Base-by-base conservation (phyloP, 2,888 invertebrate species). In the Coenonympha glycerion region DNA sequence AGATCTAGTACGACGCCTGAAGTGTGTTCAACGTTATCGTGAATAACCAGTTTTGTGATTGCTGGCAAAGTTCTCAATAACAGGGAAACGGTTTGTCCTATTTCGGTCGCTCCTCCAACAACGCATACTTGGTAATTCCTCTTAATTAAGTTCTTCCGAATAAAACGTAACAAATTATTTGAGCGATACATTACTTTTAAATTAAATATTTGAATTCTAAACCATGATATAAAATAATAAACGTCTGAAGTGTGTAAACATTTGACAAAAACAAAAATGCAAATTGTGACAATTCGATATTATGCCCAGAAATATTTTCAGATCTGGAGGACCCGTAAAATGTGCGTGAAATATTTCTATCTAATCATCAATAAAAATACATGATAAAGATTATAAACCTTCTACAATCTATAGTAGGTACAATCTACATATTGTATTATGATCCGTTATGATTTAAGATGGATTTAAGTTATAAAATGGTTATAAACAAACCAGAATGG, bases 31-130 rank as follows among this genome's bases (percentile, higher is more conserved):
- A 66, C 62, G 3, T 70, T 67, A 65, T 92, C 92, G 61, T 89
- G 89, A n/a, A 92, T 57, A 11, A 89, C 84, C 41, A 92, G 71
- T 63, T 89, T 89, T 39, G 89, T 89, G 52, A 92, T 83, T 37
- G 83, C 63, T 0, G 88, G 87, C 16, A 89, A 89, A 52, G 88
- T 84, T 62, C 91, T 90, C 40, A 92, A 71, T 66, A 91, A 73
- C 37, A 92, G 66, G 28, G 89, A 77, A 19, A 90, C 66, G 0
- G 87, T 78, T 71, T 90, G 89, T 1, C 90, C 90, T 9, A 89
- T 65, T 45, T 83, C 84, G 47, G 84, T 88, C 55, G 77, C 76
- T 3, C 75, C 83, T 4, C 87, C 87, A 19, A 79, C 62, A 5
- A 87, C 71, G 0, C 83, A 73, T 2, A 85, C 80, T 53, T 79